Evolutionary conservation across 1,140 invertebrate species (phyloP), one percentile per base, ranked within the genome.

Genomic region (Limonius californicus): DNA sequence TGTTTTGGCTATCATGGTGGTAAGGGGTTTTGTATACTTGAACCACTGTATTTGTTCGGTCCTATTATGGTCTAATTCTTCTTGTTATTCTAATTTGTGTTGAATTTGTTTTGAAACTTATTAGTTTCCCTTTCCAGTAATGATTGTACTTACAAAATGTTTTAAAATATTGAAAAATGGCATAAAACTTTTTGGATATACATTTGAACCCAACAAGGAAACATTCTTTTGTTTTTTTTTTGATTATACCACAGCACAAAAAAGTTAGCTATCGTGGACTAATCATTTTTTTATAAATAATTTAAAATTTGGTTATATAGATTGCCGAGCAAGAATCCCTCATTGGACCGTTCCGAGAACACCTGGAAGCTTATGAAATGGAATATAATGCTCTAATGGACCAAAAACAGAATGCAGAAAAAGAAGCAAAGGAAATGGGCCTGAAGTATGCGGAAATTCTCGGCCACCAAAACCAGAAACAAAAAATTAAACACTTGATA

Each of bases 401-500:
- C 12, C 65, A 68, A 50, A 69, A 72, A 61, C 8, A 53, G 8
- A 56, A 63, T 12, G 61, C 68, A 6, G 72, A 72, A 55, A 65
- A 67, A 1, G 68, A 73, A 54, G 67, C 66, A 2, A 68, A 66
- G 54, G 81, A 84, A 62, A 74, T 87, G 23, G 78, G 79, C 14
- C 70, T 79, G 42, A 83, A 86, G 66, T 87, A 87, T 70, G 82
- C 82, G 0, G 79, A 84, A 59, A 70, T 86, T 53, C 70, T 88
- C 6, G 85, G 85, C 1, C 85, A 88, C 68, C 84, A 87, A 59
- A 89, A 88, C 69, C 81, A 84, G 57, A 86, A 83, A 62, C 86
- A 89, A 68, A 87, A 85, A 69, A 86, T 88, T 21, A 84, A 85
- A 60, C 83, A 88, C 62, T 71, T 88, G 8, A 72, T 76, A 2